These are phyloP conservation scores for Origma solitaria DNA, from an alignment of 2,113 vertebrate species.

Conservation along the genomic window DNA sequence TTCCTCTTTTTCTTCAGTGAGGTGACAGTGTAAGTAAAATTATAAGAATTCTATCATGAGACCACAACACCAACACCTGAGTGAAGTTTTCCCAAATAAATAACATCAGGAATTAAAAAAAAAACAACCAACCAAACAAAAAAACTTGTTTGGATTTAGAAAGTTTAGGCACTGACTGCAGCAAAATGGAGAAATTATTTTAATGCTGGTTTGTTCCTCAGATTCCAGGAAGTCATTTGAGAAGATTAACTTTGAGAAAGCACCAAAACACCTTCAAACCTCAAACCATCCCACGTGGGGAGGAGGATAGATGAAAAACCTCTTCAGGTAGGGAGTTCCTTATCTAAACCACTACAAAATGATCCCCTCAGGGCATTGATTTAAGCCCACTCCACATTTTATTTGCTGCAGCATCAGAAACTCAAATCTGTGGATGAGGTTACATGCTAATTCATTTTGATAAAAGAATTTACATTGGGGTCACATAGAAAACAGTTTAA, in stretches of 20 bases:
- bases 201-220: neutral
- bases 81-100: neutral
- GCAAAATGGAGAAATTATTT: neutral
- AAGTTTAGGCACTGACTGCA: neutral
- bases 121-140: too few relatives aligned
- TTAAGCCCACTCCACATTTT: neutral
- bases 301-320: neutral
- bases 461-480: neutral
- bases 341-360: neutral
- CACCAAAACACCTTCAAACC: neutral
- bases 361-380: accelerated
- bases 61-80: accelerated
- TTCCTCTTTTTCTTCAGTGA: neutral
- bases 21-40: neutral
- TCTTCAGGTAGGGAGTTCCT: neutral
- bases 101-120: neutral
- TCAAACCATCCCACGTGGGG: neutral
- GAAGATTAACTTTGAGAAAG: neutral
- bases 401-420: neutral
- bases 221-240: neutral
- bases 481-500: neutral
- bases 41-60: neutral
- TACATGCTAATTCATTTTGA: neutral
- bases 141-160: neutral
- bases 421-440: neutral